Evolutionary conservation across 2,797 vertebrate genomes (phyloP).

Genomic region (Diplodus puntazzo): DNA sequence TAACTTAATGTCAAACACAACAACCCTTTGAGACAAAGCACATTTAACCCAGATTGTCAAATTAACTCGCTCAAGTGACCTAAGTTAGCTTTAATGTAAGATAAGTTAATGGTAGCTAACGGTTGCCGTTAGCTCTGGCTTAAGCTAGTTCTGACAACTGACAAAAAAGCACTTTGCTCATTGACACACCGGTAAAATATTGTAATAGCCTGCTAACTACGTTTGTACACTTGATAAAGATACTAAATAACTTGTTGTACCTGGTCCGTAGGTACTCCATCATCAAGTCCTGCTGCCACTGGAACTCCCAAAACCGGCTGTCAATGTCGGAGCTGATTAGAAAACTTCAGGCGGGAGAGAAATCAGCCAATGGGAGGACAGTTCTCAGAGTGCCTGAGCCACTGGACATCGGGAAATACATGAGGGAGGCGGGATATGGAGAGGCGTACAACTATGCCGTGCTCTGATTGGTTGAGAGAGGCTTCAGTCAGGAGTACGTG

Average conservation of each 20-base stretch:
- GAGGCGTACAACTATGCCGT: slow-evolving; percentile 82
- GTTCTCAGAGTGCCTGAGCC: slow-evolving; percentile 86
- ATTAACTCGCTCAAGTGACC: no score
- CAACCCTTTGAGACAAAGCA: no score
- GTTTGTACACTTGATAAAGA: neutral
- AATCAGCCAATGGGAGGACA: slow-evolving; percentile 81
- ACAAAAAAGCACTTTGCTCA: neutral
- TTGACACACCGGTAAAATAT: neutral
- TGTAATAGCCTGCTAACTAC: neutral
- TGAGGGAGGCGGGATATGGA: slow-evolving; percentile 86
- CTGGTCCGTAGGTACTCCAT: slow-evolving; percentile 83
- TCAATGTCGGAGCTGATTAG: slow-evolving; percentile 75
- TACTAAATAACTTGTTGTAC: neutral
- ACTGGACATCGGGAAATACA: slow-evolving; percentile 87
- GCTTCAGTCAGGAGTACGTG: neutral
- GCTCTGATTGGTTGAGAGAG: slow-evolving; percentile 80
- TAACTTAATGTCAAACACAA: neutral
- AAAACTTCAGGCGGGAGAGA: slow-evolving; percentile 80
- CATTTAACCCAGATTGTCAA: no score
- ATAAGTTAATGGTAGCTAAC: no score
- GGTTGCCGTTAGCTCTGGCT: no score
- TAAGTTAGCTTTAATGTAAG: no score
- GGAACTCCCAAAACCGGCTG: slow-evolving; percentile 78
- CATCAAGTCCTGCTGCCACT: slow-evolving; percentile 90
- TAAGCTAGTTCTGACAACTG: neutral